These are phyloP conservation scores for Chroicocephalus ridibundus DNA, from an alignment of 2,113 vertebrate species.

Conservation along the genomic window DNA sequence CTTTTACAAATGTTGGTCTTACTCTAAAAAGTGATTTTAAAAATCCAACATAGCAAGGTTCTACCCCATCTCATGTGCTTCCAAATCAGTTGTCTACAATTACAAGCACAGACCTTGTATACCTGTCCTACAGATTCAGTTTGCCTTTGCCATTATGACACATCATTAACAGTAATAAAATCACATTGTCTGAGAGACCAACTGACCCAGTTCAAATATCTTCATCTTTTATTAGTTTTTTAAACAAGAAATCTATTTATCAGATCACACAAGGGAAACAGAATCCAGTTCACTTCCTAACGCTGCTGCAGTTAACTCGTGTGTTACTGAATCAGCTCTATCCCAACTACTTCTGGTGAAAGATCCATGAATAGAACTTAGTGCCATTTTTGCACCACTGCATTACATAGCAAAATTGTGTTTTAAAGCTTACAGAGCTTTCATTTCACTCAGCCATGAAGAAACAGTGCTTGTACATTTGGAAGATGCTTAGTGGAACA, in stretches of 20 bases:
- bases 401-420: background rate
- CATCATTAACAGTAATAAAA: background rate
- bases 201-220: background rate
- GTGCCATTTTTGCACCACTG: background rate
- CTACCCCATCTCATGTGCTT: background rate
- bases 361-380: background rate
- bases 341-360: background rate
- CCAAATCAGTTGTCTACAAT: background rate
- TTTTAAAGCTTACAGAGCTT: background rate
- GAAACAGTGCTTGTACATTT: background rate
- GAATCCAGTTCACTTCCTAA: background rate
- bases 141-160: background rate
- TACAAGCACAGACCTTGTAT: background rate
- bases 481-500: background rate
- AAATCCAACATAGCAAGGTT: background rate
- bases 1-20: background rate
- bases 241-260: background rate
- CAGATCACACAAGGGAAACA: background rate
- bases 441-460: conserved; percentile 14
- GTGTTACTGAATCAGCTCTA: background rate
- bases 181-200: background rate
- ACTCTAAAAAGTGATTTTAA: background rate
- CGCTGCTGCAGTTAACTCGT: background rate
- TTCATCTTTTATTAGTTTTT: background rate
- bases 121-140: background rate